Base-by-base conservation (phyloP, 2,113 vertebrate genomes). In the Brachypodius melanocephalos region DNA sequence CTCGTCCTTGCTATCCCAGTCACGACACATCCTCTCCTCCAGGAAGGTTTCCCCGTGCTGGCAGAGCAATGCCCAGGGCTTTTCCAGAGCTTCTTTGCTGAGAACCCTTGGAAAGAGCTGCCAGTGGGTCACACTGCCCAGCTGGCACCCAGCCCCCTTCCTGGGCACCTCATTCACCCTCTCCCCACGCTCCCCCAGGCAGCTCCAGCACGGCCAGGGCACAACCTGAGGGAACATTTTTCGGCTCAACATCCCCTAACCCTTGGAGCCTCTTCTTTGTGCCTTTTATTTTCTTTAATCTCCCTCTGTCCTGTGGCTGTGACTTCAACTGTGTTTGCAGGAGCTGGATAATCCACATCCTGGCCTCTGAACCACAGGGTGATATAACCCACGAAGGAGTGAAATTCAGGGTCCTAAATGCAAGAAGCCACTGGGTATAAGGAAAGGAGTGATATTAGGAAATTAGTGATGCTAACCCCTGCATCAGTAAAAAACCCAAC, bases 141-240 rank as follows among this genome's bases (percentile, higher is more conserved):
- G 67, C 51, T 94, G 94, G 95, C 94, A 88, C 75, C 68, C 73
- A 68, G 90, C 90, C 79, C 42, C 92, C 90, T 96, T 95, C 95
- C 96, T 96, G 95, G 74, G 77, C 78, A 75, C 69, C 77, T 38
- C 95, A 95, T 87, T 95, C 89, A 89, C 55, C 80, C 26, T 2
- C 83, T 93, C 59, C 31, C 76, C 49, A 49, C 0, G 13, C n/a
- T 4, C 3, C 48, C 9, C 14, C 32, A 28, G 88, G 74, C 90
- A 89, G 88, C 88, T 83, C 89, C 78, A 71, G 77, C 17, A 10
- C 0, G 7, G 48, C 52, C 13, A 14, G 68, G 48, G 90, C 69
- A 92, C 8, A 85, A 88, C 10, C 84, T 8, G 38, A 61, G 1
- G 69, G 65, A 46, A 94, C 92, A 90, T 94, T 95, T 96, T 91